Evolutionary conservation across 2,888 invertebrate genomes (phyloP).

Genomic region (Cosmopolites sordidus): DNA sequence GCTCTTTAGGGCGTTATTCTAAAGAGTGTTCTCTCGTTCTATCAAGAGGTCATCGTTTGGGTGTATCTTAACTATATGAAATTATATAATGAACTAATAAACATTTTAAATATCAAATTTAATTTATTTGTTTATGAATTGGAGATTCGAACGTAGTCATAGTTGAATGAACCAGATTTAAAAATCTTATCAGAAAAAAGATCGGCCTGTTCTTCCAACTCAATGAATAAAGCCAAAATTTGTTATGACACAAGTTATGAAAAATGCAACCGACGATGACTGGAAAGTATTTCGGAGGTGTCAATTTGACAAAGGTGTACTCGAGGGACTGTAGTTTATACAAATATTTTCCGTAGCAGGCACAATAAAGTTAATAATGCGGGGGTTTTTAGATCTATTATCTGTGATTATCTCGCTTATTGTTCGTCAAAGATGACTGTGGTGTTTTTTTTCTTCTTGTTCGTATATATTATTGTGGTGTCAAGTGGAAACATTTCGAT

Average conservation of each 20-base stretch:
- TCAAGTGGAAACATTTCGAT: conserved; percentile 11
- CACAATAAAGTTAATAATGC: conserved; percentile 22
- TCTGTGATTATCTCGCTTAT: conserved; percentile 24
- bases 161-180: conserved; percentile 29
- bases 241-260: conserved; percentile 40
- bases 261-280: conserved; percentile 40
- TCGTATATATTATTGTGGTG: conserved; percentile 6
- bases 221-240: conserved; percentile 38
- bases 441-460: conserved; percentile 11
- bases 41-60: too few species aligned
- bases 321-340: conserved; percentile 22
- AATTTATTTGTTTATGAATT: too few species aligned
- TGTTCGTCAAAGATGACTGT: conserved; percentile 20
- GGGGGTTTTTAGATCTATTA: conserved; percentile 24
- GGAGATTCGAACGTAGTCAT: conserved; percentile 15
- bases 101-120: too few species aligned
- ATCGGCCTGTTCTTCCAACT: conserved; percentile 29
- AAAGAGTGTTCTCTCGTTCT: too few species aligned
- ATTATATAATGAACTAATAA: too few species aligned
- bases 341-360: conserved; percentile 20
- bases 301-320: conserved; percentile 35
- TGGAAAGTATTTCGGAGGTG: conserved; percentile 36
- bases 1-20: too few species aligned
- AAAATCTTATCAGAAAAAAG: conserved; percentile 19
- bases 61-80: too few species aligned